Evolutionary conservation across 2,113 vertebrate species (phyloP).

Genomic region (Halichoeres trimaculatus): DNA sequence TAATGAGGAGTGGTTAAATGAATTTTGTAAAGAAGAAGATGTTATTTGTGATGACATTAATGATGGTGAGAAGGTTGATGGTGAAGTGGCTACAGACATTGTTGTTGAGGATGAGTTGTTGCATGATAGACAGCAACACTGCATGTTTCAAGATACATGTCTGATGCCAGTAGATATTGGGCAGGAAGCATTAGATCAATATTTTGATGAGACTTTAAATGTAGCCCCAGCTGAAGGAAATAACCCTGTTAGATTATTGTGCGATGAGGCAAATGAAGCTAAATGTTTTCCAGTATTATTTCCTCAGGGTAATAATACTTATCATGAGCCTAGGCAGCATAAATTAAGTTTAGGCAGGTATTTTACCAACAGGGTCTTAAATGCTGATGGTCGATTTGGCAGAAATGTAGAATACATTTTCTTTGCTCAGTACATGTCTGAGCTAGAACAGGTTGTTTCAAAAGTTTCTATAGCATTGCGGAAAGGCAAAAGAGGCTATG

Average conservation of each 20-base stretch:
- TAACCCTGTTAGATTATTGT: neutral
- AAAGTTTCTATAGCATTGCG: neutral
- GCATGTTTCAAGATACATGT: slow-evolving; percentile 13
- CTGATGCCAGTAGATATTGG: slow-evolving; percentile 15
- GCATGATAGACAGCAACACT: neutral
- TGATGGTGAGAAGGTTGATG: too few relatives aligned
- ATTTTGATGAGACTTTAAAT: neutral
- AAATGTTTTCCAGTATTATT: slow-evolving; percentile 7
- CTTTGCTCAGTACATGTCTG: neutral
- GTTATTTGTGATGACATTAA: too few relatives aligned
- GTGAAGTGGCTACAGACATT: too few relatives aligned
- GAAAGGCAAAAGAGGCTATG: neutral
- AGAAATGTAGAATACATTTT: neutral
- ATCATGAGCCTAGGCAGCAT: neutral
- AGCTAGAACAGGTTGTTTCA: neutral
- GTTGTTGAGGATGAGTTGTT: neutral
- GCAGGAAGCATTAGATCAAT: slow-evolving; percentile 9
- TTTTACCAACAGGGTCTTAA: neutral
- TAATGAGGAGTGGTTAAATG: too few relatives aligned
- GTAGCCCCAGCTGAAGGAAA: neutral
- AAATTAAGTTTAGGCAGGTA: neutral
- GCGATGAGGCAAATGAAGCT: neutral
- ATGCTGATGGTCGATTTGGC: neutral
- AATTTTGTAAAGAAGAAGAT: too few relatives aligned
- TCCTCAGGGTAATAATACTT: neutral